Percentiles rank a stretch among this genome's conserved stretches.
Evolutionary conservation across 2,888 invertebrate species (phyloP).

Genomic region (Cheiracanthium punctorium): DNA sequence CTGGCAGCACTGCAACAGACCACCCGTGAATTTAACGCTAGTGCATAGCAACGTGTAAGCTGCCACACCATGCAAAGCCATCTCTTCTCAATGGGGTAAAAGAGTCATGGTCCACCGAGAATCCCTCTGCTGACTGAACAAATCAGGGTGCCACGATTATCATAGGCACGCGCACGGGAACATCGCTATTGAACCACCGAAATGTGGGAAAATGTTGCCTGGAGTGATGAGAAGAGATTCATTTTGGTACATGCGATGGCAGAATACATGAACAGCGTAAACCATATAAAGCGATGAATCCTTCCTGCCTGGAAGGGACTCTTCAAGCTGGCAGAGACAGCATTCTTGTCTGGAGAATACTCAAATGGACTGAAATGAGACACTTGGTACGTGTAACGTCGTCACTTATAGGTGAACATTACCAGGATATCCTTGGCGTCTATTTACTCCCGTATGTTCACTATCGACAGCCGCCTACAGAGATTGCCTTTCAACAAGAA

Average conservation of each 20-base stretch:
- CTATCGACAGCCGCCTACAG: not conserved
- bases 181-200: not conserved
- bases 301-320: not conserved
- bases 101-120: too few species aligned
- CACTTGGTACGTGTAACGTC: not conserved
- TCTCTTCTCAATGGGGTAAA: too few species aligned
- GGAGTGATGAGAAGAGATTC: not conserved
- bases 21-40: too few species aligned
- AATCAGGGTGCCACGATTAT: too few species aligned
- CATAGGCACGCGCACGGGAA: too few species aligned
- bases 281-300: too few species aligned
- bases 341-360: not conserved
- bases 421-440: not conserved
- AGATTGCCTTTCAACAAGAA: not conserved
- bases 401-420: too few species aligned
- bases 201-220: not conserved
- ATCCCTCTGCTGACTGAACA: too few species aligned
- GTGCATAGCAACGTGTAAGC: too few species aligned
- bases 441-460: not conserved
- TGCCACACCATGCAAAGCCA: too few species aligned
- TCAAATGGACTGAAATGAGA: not conserved
- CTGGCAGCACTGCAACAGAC: too few species aligned
- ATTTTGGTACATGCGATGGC: not conserved
- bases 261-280: not conserved
- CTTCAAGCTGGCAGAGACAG: not conserved